Percentiles rank a stretch among this genome's conserved stretches.
These are phyloP conservation scores for Anthoscopus minutus DNA, from an alignment of 2,113 vertebrate species.

Conservation along the genomic window DNA sequence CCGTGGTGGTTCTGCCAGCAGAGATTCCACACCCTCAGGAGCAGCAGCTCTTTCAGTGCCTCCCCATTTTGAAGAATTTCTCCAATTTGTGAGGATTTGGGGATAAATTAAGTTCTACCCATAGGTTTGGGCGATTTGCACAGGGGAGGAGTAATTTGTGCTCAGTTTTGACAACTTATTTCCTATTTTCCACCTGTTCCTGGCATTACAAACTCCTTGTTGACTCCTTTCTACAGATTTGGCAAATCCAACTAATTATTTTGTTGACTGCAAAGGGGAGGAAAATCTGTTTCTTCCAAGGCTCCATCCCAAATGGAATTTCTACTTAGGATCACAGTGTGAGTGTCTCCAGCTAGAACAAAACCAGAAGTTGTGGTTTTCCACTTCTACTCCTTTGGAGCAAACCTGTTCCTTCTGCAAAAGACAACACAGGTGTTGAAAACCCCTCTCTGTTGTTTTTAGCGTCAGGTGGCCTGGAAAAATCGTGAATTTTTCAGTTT, in stretches of 20 bases:
- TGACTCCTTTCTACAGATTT: neutral
- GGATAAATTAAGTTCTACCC: neutral
- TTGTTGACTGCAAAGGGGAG: neutral
- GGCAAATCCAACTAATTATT: neutral
- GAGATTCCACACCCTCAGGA: neutral
- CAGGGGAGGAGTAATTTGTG: neutral
- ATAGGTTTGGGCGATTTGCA: neutral
- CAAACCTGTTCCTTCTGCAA: neutral
- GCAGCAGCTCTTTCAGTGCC: neutral
- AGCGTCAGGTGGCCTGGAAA: slow-evolving; percentile 35
- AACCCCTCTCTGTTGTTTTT: neutral
- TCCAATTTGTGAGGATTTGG: neutral
- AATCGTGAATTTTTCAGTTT: slow-evolving; percentile 27
- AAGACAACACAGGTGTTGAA: neutral
- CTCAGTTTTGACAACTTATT: neutral
- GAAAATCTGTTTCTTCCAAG: neutral
- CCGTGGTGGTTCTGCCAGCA: neutral
- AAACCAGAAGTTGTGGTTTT: neutral
- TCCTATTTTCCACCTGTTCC: neutral
- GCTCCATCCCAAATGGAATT: neutral
- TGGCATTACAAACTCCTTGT: neutral
- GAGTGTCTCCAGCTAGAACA: neutral
- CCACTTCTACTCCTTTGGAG: neutral
- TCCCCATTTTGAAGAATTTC: neutral
- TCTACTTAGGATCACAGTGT: fast-evolving